Base-by-base conservation (phyloP, 2,797 vertebrate species). In the Brachymystax lenok region DNA sequence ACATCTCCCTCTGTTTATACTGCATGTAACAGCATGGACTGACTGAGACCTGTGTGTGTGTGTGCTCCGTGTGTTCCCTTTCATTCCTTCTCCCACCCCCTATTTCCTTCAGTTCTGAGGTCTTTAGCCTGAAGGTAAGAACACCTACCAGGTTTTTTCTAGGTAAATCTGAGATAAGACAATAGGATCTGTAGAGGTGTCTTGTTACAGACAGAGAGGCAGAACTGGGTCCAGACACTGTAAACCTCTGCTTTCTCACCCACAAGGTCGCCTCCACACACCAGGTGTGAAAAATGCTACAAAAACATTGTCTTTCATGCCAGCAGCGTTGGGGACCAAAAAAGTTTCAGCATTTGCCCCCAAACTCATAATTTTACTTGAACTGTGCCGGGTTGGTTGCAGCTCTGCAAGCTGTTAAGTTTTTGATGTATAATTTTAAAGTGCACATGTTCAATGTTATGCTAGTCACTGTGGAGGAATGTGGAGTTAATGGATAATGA, bases 391-490 rank as follows among this genome's bases (percentile, higher is more conserved):
- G 78, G 79, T 79, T 82, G 86, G 88, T 85, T 89, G 86, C 86
- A 54, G 54, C 77, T 89, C 88, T 89, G 86, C 86, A 93, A 92
- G 88, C 88, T 93, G 93, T 93, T 91, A 91, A 82, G 81, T 88
- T 92, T 91, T 92, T 85, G 91, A 87, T 84, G 80, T 90, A 93
- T 91, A 84, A 5, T 88, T 89, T 90, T 91, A 90, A 90, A 86
- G 46, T 85, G 88, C 91, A 94, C 88, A 91, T 94, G 92, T 91
- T 92, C 89, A 68, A 70, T 87, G 90, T 93, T 93, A 92, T 88
- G 85, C 82, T 89, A 87, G 88, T 91, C 89, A 91, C 88, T 83
- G 87, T 63, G 63, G 74, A 79, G 86, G 89, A 91, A 92, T 93
- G 89, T 83, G 82, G 84, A 40, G 84, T 90, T 86, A 92, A 91